Evolutionary conservation across 2,797 vertebrate species (phyloP).

Genomic region (Cercopithecus neglectus): DNA sequence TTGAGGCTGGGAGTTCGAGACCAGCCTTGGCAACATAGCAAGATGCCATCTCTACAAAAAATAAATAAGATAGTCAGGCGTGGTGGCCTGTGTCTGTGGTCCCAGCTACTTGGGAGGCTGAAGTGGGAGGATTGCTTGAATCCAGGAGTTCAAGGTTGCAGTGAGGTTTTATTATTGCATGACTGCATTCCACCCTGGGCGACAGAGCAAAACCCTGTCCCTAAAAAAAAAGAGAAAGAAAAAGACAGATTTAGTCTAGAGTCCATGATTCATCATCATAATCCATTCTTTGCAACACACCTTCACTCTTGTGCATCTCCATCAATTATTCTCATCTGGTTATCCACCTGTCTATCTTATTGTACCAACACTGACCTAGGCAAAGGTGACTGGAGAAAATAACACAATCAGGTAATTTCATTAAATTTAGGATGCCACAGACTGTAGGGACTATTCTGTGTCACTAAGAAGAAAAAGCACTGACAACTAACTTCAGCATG

Average conservation of each 20-base stretch:
- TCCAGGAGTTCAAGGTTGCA: background rate
- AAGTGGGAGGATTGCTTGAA: background rate
- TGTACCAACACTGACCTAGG: background rate
- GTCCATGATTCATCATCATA: background rate
- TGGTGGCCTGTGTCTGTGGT: background rate
- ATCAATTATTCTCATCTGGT: background rate
- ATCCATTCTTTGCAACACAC: background rate
- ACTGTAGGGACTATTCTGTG: background rate
- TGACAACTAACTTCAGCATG: background rate
- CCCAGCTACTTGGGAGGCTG: background rate
- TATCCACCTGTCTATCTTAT: background rate
- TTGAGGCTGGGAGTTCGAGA: background rate
- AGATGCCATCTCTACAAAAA: background rate
- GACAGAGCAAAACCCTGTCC: background rate
- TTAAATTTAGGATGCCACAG: background rate
- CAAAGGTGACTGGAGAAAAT: background rate
- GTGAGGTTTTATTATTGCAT: background rate
- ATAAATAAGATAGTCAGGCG: background rate
- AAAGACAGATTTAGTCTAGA: background rate
- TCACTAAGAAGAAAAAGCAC: background rate
- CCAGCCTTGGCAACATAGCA: background rate
- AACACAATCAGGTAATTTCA: background rate
- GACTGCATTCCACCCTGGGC: background rate
- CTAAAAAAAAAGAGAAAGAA: background rate
- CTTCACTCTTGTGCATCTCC: background rate